A percentile compares a stretch with the other conserved stretches of the same genome.
Conservation (phyloP, 1,140 invertebrate genomes). For the Drosophila biarmipes region DNA sequence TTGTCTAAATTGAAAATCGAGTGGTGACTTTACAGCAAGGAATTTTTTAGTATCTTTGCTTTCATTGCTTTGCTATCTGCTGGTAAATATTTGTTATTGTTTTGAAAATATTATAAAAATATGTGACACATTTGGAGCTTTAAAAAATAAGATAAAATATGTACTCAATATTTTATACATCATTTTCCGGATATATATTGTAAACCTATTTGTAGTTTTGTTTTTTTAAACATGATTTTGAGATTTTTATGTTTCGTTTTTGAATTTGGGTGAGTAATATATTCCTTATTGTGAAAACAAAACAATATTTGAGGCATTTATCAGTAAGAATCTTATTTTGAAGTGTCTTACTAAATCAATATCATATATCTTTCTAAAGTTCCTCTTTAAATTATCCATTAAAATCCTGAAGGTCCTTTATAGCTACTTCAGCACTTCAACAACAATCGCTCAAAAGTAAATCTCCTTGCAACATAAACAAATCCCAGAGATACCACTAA, state of each 20-base stretch:
- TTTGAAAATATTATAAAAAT: background rate
- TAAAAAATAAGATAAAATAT: background rate
- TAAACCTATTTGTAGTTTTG: too few species aligned
- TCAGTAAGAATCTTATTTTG: too few species aligned
- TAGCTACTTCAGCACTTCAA: background rate
- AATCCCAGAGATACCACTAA: slow-evolving; percentile 53
- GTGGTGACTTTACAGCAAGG: background rate
- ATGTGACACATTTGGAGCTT: background rate
- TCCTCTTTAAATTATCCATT: too few species aligned
- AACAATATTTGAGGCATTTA: too few species aligned
- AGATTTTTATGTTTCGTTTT: too few species aligned
- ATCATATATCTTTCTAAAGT: too few species aligned
- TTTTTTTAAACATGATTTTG: too few species aligned
- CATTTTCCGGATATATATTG: too few species aligned
- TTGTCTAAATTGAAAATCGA: background rate
- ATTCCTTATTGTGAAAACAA: too few species aligned
- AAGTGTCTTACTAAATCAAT: too few species aligned
- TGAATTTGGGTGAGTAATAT: too few species aligned
- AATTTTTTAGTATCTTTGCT: background rate
- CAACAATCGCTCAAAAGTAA: slow-evolving; percentile 3
- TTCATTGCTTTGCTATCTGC: background rate
- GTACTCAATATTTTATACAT: background rate
- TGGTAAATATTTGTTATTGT: background rate
- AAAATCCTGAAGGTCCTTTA: too few species aligned
- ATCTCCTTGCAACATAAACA: slow-evolving; percentile 5